phyloP scores from a whole-genome alignment of 2,113 vertebrate species.

The Perca flavescens region DNA sequence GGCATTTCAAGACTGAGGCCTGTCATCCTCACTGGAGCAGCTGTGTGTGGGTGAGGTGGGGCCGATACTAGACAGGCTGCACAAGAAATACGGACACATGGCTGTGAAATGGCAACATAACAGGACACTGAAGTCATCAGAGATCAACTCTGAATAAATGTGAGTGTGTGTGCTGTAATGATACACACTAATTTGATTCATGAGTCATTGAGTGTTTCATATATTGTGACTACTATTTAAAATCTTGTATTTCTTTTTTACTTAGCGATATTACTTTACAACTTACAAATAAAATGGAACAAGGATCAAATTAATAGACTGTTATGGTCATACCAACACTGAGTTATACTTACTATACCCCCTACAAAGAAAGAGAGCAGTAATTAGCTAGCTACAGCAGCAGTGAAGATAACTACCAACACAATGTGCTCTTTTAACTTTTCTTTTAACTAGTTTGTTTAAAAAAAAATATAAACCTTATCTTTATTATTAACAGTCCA shows the following conservation, averaged over 20 bases:
- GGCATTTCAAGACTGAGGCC: conserved; percentile 54
- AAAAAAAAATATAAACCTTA: too few relatives aligned
- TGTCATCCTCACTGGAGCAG: conserved; percentile 65
- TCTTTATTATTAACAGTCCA: background rate
- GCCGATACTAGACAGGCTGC: background rate
- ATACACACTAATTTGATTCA: background rate
- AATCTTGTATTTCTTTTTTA: background rate
- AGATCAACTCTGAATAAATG: background rate
- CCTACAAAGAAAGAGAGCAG: background rate
- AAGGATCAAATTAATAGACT: background rate
- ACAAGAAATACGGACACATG: background rate
- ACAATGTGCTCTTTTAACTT: too few relatives aligned
- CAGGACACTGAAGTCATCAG: conserved; percentile 6
- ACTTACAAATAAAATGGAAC: background rate
- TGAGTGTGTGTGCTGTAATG: background rate
- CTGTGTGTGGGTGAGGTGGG: conserved; percentile 63
- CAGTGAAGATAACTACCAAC: background rate
- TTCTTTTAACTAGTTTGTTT: background rate
- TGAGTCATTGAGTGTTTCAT: background rate
- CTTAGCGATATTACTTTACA: background rate
- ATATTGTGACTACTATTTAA: background rate
- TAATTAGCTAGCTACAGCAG: background rate
- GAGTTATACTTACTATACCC: background rate
- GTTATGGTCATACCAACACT: background rate
- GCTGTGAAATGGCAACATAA: background rate